These are phyloP conservation scores for Diuraphis noxia DNA, from an alignment of 1,140 invertebrate genomes.

Conservation along the genomic window DNA sequence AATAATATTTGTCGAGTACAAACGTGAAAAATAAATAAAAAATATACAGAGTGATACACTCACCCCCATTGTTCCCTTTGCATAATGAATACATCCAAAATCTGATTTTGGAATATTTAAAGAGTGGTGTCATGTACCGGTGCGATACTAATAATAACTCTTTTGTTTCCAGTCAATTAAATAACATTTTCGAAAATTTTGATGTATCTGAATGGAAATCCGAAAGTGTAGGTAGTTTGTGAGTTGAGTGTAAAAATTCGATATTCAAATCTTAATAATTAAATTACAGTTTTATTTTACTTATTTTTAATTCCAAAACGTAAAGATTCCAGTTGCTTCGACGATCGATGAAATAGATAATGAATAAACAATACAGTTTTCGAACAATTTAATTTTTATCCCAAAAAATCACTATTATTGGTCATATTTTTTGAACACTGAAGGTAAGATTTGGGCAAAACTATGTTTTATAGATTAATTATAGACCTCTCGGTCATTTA, in stretches of 20 bases:
- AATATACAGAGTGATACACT: background rate
- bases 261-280: background rate
- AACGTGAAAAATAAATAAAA: background rate
- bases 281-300: background rate
- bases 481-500: background rate
- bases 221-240: background rate
- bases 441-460: background rate
- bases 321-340: background rate
- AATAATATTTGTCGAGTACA: background rate
- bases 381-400: background rate
- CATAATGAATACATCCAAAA: background rate
- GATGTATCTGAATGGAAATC: background rate
- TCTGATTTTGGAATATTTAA: background rate
- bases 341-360: background rate
- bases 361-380: background rate
- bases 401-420: background rate
- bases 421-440: background rate
- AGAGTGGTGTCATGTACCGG: background rate
- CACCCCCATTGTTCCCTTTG: background rate
- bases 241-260: no score
- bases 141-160: background rate
- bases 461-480: background rate
- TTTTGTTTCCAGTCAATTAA: no score
- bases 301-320: background rate
- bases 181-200: background rate